Percentiles rank a stretch among this genome's conserved stretches.
phyloP scores from a whole-genome alignment of 1,140 invertebrate species.

The Listronotus bonariensis region DNA sequence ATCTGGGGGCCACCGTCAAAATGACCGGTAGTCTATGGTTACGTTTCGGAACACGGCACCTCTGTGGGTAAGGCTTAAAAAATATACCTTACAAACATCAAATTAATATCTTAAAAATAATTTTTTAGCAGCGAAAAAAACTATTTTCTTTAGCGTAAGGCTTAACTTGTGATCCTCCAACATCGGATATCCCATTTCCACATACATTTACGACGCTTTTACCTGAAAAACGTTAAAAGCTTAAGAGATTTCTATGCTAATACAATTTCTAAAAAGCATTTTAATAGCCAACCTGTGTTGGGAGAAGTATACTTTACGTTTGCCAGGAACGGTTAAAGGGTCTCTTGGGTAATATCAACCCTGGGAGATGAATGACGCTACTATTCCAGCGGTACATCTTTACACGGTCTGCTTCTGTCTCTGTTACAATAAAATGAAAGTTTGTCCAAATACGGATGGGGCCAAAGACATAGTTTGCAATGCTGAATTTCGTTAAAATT shows the following conservation, averaged over 20 bases:
- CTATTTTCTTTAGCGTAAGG: background rate
- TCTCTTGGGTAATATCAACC: conserved; percentile 24
- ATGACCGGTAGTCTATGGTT: no score
- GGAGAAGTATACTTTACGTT: conserved; percentile 28
- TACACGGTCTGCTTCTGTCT: conserved; percentile 9
- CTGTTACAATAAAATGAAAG: conserved; percentile 9
- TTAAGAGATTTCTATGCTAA: conserved; percentile 31
- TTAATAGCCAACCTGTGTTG: conserved; percentile 30
- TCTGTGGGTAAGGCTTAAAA: no score
- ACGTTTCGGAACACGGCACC: no score
- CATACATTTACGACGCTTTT: conserved; percentile 6
- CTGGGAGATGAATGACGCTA: conserved; percentile 22
- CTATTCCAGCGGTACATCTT: conserved; percentile 19
- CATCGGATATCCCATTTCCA: conserved; percentile 6
- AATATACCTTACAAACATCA: no score
- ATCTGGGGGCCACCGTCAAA: no score
- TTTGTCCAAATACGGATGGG: no score
- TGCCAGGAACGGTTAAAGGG: conserved; percentile 13
- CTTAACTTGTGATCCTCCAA: background rate
- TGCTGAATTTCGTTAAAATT: no score
- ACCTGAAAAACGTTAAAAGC: conserved; percentile 28
- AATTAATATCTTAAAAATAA: no score
- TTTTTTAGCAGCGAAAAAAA: no score
- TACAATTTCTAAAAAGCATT: conserved; percentile 33
- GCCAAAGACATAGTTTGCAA: no score